Conservation (phyloP, 2,113 vertebrate species). For the Prinia subflava region DNA sequence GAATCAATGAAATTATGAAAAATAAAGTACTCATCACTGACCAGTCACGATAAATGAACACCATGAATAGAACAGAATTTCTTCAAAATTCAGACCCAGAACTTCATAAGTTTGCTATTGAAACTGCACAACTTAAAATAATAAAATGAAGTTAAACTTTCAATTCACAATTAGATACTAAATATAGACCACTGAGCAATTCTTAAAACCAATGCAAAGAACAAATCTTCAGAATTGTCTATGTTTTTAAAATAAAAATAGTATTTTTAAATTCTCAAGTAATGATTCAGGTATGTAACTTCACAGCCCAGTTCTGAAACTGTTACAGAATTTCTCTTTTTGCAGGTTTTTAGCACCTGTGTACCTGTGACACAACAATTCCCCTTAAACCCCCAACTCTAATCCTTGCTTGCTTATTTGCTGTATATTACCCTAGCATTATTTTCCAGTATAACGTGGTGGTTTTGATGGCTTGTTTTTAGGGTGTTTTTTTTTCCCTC, state of each 20-base stretch:
- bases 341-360: background rate
- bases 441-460: background rate
- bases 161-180: background rate
- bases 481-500: accelerated
- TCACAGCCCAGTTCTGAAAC: background rate
- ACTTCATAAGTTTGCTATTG: background rate
- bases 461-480: background rate
- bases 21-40: background rate
- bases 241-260: background rate
- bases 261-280: background rate
- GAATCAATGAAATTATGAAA: background rate
- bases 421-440: background rate
- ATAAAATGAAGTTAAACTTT: background rate
- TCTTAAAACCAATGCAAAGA: background rate
- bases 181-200: background rate
- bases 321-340: background rate
- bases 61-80: background rate
- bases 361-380: background rate
- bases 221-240: background rate
- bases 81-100: background rate
- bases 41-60: background rate
- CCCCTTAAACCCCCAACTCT: background rate
- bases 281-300: background rate
- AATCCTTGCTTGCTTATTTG: background rate
- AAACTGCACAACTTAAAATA: background rate